Evolutionary conservation across 2,113 vertebrate genomes (phyloP).

Genomic region (Monopterus albus): DNA sequence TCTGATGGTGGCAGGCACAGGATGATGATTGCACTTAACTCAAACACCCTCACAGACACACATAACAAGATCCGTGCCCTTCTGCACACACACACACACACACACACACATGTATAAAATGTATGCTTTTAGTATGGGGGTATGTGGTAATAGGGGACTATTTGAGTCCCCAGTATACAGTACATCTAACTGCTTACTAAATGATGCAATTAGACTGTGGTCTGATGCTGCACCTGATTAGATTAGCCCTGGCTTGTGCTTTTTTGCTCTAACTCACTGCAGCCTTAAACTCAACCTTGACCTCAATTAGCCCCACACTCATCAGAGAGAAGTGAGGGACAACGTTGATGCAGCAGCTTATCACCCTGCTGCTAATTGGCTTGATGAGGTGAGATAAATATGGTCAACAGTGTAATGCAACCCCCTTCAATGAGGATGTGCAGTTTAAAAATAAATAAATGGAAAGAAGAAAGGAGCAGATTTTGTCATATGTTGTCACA

Average conservation of each 20-base stretch:
- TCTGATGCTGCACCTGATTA: slow-evolving; percentile 82
- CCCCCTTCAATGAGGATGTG: slow-evolving; percentile 32
- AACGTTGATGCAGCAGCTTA: slow-evolving; percentile 62
- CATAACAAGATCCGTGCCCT: no score
- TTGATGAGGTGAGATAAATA: slow-evolving; percentile 76
- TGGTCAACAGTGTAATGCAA: slow-evolving; percentile 48
- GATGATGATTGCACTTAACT: slow-evolving; percentile 74
- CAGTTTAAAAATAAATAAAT: neutral
- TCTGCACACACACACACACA: slow-evolving; percentile 21
- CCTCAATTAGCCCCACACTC: slow-evolving; percentile 80
- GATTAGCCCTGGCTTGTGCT: slow-evolving; percentile 72
- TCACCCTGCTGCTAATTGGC: slow-evolving; percentile 76
- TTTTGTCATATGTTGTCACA: no score
- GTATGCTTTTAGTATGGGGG: slow-evolving; percentile 31
- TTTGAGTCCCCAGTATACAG: slow-evolving; percentile 74
- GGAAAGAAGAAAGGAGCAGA: neutral
- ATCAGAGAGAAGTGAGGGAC: slow-evolving; percentile 72
- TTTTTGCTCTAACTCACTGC: slow-evolving; percentile 67
- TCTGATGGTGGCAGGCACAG: slow-evolving; percentile 66
- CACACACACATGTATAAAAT: slow-evolving; percentile 20
- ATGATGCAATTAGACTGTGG: slow-evolving; percentile 79
- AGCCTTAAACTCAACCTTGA: slow-evolving; percentile 82
- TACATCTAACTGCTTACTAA: slow-evolving; percentile 77
- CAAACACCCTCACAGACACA: slow-evolving; percentile 41
- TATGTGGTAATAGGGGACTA: slow-evolving; percentile 59